These are phyloP conservation scores for Crotophaga sulcirostris DNA, from an alignment of 2,113 vertebrate genomes.

Conservation along the genomic window DNA sequence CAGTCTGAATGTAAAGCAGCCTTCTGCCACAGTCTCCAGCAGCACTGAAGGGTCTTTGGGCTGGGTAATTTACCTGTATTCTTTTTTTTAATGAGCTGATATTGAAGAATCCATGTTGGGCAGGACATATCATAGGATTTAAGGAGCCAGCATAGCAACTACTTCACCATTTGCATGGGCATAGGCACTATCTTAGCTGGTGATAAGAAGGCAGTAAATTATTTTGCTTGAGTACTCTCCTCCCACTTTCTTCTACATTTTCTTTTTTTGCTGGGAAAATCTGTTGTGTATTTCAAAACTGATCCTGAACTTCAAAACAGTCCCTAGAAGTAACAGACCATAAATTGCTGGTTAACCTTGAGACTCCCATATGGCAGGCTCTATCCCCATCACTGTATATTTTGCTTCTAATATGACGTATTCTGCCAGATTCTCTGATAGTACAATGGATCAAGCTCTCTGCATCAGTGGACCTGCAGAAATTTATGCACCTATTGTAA, in stretches of 20 bases:
- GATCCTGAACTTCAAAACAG: background rate
- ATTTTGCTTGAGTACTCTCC: background rate
- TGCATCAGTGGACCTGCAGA: background rate
- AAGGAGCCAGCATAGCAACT: background rate
- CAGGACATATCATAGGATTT: background rate
- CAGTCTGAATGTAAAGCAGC: background rate
- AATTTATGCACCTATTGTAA: background rate
- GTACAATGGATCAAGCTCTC: background rate
- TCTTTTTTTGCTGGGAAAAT: background rate
- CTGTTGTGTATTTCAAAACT: background rate
- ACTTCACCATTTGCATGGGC: background rate
- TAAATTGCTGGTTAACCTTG: constrained; percentile 17
- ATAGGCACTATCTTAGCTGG: background rate
- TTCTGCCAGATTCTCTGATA: background rate
- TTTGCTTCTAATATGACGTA: background rate
- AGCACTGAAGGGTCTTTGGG: background rate
- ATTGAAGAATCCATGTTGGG: background rate
- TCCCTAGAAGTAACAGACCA: background rate
- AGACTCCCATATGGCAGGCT: background rate
- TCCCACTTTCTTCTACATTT: background rate
- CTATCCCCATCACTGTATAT: background rate
- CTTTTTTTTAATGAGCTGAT: background rate
- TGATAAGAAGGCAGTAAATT: background rate
- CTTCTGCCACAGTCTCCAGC: background rate
- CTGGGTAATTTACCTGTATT: background rate